phyloP scores from a whole-genome alignment of 2,888 invertebrate genomes.

The Megalurothrips usitatus region DNA sequence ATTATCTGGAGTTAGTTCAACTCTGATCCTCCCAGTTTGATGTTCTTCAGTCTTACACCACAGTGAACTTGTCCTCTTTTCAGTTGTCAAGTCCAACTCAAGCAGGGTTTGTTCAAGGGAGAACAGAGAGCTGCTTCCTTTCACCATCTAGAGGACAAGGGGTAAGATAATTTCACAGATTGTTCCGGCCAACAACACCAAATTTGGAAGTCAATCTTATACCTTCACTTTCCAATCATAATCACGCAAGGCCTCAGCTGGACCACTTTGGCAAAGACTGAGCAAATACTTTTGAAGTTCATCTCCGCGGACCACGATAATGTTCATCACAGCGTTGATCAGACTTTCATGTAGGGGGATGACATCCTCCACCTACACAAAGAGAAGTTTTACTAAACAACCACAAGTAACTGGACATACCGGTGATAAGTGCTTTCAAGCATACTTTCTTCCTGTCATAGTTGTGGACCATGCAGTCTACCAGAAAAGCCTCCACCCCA shows the following conservation, averaged over 20 bases:
- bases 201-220: not conserved
- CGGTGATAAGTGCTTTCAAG: not conserved
- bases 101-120: conserved; percentile 34
- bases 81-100: conserved; percentile 31
- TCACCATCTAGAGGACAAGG: conserved; percentile 33
- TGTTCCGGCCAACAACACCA: not conserved
- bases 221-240: conserved; percentile 7
- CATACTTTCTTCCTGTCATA: not conserved
- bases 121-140: conserved; percentile 35
- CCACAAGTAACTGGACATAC: not conserved
- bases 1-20: conserved; percentile 35
- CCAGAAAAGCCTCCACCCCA: not conserved
- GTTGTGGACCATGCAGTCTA: not conserved
- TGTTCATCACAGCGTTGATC: not conserved
- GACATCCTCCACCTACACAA: not conserved
- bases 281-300: not conserved
- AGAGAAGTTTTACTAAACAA: not conserved
- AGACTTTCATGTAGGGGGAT: not conserved
- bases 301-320: not conserved
- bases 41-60: not conserved
- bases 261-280: not conserved
- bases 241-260: not conserved
- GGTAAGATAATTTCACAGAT: no score
- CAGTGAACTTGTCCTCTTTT: not conserved
- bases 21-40: not conserved